Evolutionary conservation across 2,113 vertebrate species (phyloP), one percentile per base, ranked within the genome.

Genomic region (Strix uralensis): DNA sequence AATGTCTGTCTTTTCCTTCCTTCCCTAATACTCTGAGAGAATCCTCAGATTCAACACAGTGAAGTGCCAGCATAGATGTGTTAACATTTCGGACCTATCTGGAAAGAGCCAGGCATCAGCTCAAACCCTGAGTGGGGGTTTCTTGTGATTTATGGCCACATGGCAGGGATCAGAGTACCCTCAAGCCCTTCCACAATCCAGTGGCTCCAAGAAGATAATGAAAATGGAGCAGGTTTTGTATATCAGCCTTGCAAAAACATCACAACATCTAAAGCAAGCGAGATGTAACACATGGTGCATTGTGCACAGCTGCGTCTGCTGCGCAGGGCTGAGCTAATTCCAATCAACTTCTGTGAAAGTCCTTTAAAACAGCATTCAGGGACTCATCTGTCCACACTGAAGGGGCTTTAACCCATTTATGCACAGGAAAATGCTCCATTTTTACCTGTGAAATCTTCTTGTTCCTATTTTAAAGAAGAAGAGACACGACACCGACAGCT

Each of bases 401-500:
- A 25, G 5, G 11, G 12, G 5, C 6, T 61, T 82, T 67, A 87
- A 52, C 13, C 36, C 70, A 18, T 47, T 66, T 55, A 32, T 0
- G 11, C 63, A 58, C 34, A 73, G 29, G 17, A 34, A 77, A 83
- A 87, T 1, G 2, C 38, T 71, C 51, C 22, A 7, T 49, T 81
- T 91, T 62, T 40, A 91, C 34, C 46, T 61, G 42, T 20, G 46
- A 78, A 70, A 79, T 52, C 29, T 49, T 57, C 36, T 49, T 22
- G 22, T 8, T 91, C 69, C 65, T 63, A 21, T 51, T 85, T 51
- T 2, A 13, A 85, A 88, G 52, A 79, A 79, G 81, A 70, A 71
- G 29, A 32, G 47, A 72, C 0, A 0, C 0, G 0, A 51, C 0
- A 5, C 22, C 2, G 0, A 59, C 42, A 86, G 38, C 46, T 66